Evolutionary conservation across 2,797 vertebrate species (phyloP).

Genomic region (Naso thynnoides): DNA sequence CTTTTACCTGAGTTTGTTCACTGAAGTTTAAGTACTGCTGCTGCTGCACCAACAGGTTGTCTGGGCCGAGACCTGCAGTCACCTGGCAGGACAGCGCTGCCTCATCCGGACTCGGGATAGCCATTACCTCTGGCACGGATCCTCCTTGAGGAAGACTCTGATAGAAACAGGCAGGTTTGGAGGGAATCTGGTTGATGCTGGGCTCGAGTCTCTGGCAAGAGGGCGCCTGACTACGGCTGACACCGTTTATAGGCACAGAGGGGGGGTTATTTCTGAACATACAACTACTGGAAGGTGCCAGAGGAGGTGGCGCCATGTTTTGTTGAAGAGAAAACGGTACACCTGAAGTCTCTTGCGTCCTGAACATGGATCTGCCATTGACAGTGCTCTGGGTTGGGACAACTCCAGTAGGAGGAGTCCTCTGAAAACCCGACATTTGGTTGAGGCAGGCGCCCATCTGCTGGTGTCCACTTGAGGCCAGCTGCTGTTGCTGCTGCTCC

Average conservation of each 20-base stretch:
- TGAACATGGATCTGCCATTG: slow-evolving; percentile 35
- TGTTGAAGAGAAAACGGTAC: slow-evolving; percentile 44
- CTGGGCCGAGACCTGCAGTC: slow-evolving; percentile 31
- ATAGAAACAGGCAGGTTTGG: slow-evolving; percentile 72
- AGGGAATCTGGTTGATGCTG: slow-evolving; percentile 33
- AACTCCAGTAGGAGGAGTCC: slow-evolving; percentile 22
- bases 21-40: slow-evolving; percentile 71
- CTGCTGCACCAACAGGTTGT: slow-evolving; percentile 56
- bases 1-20: slow-evolving; percentile 67
- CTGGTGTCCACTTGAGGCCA: slow-evolving; percentile 50
- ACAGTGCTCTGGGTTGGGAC: slow-evolving; percentile 7
- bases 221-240: slow-evolving; percentile 31
- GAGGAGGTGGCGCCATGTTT: slow-evolving; percentile 2
- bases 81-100: slow-evolving; percentile 60
- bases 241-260: slow-evolving; percentile 38
- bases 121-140: slow-evolving; percentile 16
- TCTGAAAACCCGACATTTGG: slow-evolving; percentile 60
- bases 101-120: slow-evolving; percentile 34
- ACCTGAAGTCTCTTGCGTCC: slow-evolving; percentile 33
- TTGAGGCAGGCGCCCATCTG: slow-evolving; percentile 29
- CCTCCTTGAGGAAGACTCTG: slow-evolving; percentile 48
- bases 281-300: slow-evolving; percentile 58
- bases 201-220: slow-evolving; percentile 55
- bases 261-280: slow-evolving; percentile 61
- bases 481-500: slow-evolving; percentile 45